phyloP scores from a whole-genome alignment of 2,797 vertebrate genomes.

The Pitangus sulphuratus region DNA sequence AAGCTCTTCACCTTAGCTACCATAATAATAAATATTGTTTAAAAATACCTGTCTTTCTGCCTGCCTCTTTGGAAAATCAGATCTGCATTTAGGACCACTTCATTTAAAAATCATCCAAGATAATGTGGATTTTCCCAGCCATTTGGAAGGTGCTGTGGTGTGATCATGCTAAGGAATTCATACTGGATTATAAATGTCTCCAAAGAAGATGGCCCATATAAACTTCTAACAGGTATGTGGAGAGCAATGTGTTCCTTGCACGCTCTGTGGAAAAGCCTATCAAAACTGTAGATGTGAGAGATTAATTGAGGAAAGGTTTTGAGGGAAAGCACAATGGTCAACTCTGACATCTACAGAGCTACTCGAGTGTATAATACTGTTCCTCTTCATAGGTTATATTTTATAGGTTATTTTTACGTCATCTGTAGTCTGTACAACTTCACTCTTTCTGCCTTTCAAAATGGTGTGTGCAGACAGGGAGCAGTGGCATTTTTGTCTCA shows the following conservation, averaged over 20 bases:
- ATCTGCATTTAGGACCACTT: not conserved
- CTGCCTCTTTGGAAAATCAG: not conserved
- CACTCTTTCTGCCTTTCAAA: not conserved
- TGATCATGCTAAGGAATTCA: not conserved
- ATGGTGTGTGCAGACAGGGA: not conserved
- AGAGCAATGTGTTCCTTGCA: not conserved
- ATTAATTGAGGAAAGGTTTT: not conserved
- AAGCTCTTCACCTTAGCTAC: not conserved
- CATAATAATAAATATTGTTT: not conserved
- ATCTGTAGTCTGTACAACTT: not conserved
- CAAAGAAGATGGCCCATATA: not conserved
- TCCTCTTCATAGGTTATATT: not conserved
- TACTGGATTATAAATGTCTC: not conserved
- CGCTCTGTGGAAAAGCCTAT: not conserved
- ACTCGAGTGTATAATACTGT: not conserved
- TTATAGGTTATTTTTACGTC: not conserved
- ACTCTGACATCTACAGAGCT: not conserved
- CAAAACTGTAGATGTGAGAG: not conserved
- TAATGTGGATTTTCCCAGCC: not conserved
- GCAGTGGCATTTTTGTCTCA: not conserved
- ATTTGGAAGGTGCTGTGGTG: not conserved
- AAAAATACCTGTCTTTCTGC: not conserved
- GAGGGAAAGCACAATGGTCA: not conserved
- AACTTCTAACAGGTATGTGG: not conserved
- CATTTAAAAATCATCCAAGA: fast-evolving